Conservation (phyloP, 2,113 vertebrate genomes). For the Paedocypris sp. region DNA sequence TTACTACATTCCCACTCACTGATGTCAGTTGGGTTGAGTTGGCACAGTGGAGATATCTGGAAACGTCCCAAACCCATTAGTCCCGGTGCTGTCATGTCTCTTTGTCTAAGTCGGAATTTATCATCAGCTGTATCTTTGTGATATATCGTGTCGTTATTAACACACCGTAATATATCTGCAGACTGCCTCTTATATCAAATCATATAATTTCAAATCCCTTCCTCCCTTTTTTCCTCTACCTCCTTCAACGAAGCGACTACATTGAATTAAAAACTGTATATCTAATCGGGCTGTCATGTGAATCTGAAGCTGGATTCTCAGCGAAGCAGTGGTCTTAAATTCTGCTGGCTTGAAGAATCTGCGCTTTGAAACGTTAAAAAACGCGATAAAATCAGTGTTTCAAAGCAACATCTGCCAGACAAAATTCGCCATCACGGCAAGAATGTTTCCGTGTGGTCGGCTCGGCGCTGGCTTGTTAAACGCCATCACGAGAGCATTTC, state of each 20-base stretch:
- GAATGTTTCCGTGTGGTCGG: too few species aligned
- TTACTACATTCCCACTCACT: slow-evolving; percentile 52
- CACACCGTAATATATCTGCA: background rate
- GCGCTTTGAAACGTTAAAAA: too few species aligned
- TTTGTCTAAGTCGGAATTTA: background rate
- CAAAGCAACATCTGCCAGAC: too few species aligned
- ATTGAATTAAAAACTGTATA: too few species aligned
- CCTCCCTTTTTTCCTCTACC: background rate
- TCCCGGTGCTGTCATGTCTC: slow-evolving; percentile 12
- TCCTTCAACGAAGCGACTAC: background rate
- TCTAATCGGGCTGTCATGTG: too few species aligned
- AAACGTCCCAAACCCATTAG: slow-evolving; percentile 37
- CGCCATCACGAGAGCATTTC: background rate
- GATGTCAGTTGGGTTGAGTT: slow-evolving; percentile 51
- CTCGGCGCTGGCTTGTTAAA: too few species aligned
- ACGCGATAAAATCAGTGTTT: too few species aligned
- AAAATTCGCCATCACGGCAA: too few species aligned
- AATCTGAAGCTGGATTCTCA: too few species aligned
- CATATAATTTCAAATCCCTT: too few species aligned
- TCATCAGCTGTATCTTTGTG: background rate
- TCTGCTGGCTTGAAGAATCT: too few species aligned
- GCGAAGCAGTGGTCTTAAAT: too few species aligned
- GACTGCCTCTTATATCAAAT: background rate
- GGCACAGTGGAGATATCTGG: slow-evolving; percentile 34
- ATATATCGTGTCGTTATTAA: background rate